Base-by-base conservation (phyloP, 2,888 invertebrate species). In the Allolobophora icterica region DNA sequence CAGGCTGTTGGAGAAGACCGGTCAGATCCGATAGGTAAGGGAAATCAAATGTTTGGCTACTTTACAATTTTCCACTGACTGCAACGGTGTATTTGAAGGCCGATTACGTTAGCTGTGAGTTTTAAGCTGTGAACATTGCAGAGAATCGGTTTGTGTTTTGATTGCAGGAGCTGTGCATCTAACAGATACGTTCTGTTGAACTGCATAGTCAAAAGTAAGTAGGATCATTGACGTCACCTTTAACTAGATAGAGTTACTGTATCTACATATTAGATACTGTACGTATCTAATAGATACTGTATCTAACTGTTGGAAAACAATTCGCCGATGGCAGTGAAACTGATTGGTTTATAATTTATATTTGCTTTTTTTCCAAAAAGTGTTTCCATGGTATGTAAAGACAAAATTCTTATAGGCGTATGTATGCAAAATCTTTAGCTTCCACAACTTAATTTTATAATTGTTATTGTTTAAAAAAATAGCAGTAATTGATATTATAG, bases 141-240 rank as follows among this genome's bases (percentile, higher is more conserved):
- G 38, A 38, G 35, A 35, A 87, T 87, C 19, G 35, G 87, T 35
- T 87, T 71, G 30, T n/a, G 21, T 52, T 87, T 35, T 33, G n/a
- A 19, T 87, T 87, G 21, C 38, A 87, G 87, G 35, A 35, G 11
- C 24, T 87, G 87, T 87, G 13, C 87, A n/a, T 34, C 87, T 17
- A 87, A 35, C 8, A 34, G 87, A 87, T 87, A 87, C 15, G 87
- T 35, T 3, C 87, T 87, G 87, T 35, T 38, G 38, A 87, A 87
- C 24, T 87, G 87, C 38, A 2, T 87, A 35, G 87, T 87, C 38
- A 87, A 87, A 87, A 38, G 87, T 38, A 35, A 87, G 87, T 87
- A 34, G 0, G 17, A n/a, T 71, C n/a, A n/a, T n/a, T n/a, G n/a
- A n/a, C n/a, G 71, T 13, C 6, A n/a, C 71, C 30, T n/a, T 71